Base-by-base conservation (phyloP, 2,888 invertebrate species). In the Acronicta psi region DNA sequence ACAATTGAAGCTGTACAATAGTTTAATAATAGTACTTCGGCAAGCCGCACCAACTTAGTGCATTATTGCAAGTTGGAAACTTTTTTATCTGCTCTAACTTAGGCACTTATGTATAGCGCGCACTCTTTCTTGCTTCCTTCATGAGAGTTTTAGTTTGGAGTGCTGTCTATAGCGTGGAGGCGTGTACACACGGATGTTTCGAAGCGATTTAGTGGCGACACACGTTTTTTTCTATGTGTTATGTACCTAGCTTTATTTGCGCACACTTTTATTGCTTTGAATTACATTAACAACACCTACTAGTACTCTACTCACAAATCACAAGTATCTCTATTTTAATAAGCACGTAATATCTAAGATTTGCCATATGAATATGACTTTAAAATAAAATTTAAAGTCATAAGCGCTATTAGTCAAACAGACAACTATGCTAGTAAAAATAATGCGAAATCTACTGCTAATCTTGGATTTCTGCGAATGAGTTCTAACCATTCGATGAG, bases 131-230 rank as follows among this genome's bases (percentile, higher is more conserved):
- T 50, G 14, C 73, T 52, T 50, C 17, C 73, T 52, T 59, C 43
- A 47, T 59, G 43, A 72, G 23, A 72, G 50, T 72, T 72, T 67
- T 72, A 72, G 73, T 72, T 66, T 72, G 23, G 20, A 65, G 73
- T 54, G 54, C 53, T 71, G 72, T 68, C 68, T 68, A 70, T 69
- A 50, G 50, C 46, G 50, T 51, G 43, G 54, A 68, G 73, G 68
- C 50, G 50, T 50, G 50, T 59, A 40, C 53, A 72, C 67, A 67
- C 53, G 49, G 38, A 29, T 14, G 23, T 51, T 71, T 42, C n/a
- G 46, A 41, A 58, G 47, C 68, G 73, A 59, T 72, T 68, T 72
- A 59, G 60, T 72, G 50, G 49, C 23, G 36, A 47, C 25, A 17
- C n/a, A 46, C 16, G 58, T 46, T 51, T 34, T 36, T 58, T 43